These are phyloP conservation scores for Drosophila seguyi DNA, from an alignment of 1,140 invertebrate genomes.

Conservation along the genomic window DNA sequence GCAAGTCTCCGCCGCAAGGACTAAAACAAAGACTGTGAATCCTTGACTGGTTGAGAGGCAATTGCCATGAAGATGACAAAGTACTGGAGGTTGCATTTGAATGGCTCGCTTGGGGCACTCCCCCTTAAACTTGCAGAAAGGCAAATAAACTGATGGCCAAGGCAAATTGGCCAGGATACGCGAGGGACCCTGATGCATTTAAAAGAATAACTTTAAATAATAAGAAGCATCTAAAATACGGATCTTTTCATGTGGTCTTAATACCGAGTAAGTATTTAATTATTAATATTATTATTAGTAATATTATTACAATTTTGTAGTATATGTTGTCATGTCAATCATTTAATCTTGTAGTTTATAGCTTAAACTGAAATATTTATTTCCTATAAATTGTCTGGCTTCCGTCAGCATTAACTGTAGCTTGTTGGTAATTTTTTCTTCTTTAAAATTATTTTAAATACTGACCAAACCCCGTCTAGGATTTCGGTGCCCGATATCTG, in stretches of 20 bases:
- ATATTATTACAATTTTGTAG: no score
- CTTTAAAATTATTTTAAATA: neutral
- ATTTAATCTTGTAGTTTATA: no score
- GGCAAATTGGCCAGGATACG: conserved; percentile 4
- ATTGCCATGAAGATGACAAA: conserved; percentile 49
- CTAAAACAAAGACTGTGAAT: conserved; percentile 26
- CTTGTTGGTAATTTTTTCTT: no score
- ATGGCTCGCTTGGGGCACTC: conserved; percentile 11
- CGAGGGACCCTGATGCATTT: neutral
- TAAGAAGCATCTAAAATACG: neutral
- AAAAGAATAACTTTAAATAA: neutral
- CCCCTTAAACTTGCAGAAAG: conserved; percentile 2
- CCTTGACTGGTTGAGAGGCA: conserved; percentile 20
- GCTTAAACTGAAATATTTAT: no score
- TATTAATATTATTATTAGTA: no score
- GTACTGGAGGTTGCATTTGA: conserved; percentile 38
- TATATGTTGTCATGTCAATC: no score
- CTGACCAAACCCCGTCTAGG: no score
- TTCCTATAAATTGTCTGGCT: no score
- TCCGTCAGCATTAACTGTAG: no score
- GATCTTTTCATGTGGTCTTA: no score
- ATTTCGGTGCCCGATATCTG: neutral
- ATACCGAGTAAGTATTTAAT: neutral
- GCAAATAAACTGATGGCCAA: conserved; percentile 20
- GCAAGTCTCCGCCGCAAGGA: conserved; percentile 49